phyloP scores from a whole-genome alignment of 2,113 vertebrate genomes.

The Bettongia penicillata region DNA sequence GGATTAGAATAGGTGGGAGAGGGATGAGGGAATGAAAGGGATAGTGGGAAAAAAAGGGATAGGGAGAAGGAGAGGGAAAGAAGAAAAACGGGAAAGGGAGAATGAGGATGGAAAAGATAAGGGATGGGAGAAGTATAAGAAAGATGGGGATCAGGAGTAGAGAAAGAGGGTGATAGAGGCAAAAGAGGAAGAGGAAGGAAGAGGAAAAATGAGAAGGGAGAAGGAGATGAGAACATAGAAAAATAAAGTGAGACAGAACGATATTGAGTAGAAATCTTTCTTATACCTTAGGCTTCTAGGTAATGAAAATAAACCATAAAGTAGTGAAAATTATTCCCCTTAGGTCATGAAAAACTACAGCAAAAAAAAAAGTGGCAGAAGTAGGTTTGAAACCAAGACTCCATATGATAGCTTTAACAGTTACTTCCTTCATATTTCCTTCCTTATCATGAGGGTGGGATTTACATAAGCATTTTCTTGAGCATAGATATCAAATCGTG shows the following conservation, averaged over 20 bases:
- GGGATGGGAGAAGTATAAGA: background rate
- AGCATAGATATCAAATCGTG: conserved; percentile 59
- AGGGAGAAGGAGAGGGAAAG: background rate
- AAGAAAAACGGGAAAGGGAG: background rate
- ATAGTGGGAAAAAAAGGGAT: background rate
- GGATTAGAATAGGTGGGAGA: background rate
- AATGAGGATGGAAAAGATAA: background rate
- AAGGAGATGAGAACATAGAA: background rate
- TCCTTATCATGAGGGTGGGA: conserved; percentile 49
- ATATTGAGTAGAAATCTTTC: background rate
- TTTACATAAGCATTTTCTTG: conserved; percentile 59
- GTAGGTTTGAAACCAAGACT: conserved; percentile 46
- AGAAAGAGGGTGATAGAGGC: background rate
- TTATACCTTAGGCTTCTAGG: conserved; percentile 57
- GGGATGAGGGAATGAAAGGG: background rate
- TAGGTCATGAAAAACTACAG: conserved; percentile 53
- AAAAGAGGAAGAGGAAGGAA: background rate
- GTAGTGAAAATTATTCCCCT: conserved; percentile 45
- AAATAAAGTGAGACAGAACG: background rate
- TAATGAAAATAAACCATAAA: conserved; percentile 59
- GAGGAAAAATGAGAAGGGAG: background rate
- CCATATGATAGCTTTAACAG: conserved; percentile 49
- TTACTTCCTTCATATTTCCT: conserved; percentile 48
- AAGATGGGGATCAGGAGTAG: background rate
- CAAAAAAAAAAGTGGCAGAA: conserved; percentile 55